phyloP scores from a whole-genome alignment of 2,797 vertebrate genomes.

The Brachyalestes nurse region DNA sequence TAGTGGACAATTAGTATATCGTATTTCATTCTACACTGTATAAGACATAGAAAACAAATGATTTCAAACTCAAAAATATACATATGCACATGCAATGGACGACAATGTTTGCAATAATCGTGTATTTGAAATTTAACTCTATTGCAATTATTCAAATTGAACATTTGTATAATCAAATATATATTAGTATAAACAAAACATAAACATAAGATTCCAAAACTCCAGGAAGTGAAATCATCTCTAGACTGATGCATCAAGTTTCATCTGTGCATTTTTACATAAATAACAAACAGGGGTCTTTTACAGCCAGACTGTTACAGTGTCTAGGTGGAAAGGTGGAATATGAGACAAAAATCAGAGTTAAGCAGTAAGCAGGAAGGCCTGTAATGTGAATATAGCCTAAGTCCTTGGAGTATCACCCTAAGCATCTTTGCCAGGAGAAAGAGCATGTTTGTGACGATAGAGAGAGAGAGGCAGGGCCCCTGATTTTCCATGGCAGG shows the following conservation, averaged over 20 bases:
- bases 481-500: slow-evolving; percentile 37
- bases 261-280: not conserved
- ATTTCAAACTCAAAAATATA: too few species aligned
- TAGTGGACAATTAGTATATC: too few species aligned
- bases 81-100: too few species aligned
- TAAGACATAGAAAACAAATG: too few species aligned
- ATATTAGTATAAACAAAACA: too few species aligned
- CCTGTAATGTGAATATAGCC: not conserved
- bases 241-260: not conserved
- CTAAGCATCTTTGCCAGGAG: slow-evolving; percentile 6
- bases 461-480: slow-evolving; percentile 22
- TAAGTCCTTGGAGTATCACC: slow-evolving; percentile 11
- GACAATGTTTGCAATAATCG: too few species aligned
- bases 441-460: not conserved
- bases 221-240: not conserved
- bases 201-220: too few species aligned
- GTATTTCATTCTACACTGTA: too few species aligned
- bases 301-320: not conserved
- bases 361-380: not conserved
- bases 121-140: too few species aligned
- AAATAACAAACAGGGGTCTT: not conserved
- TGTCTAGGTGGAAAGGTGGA: not conserved
- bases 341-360: not conserved
- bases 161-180: too few species aligned
- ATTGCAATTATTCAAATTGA: too few species aligned